Evolutionary conservation across 2,113 vertebrate species (phyloP), one percentile per base, ranked within the genome.

Genomic region (Baryphthengus martii): DNA sequence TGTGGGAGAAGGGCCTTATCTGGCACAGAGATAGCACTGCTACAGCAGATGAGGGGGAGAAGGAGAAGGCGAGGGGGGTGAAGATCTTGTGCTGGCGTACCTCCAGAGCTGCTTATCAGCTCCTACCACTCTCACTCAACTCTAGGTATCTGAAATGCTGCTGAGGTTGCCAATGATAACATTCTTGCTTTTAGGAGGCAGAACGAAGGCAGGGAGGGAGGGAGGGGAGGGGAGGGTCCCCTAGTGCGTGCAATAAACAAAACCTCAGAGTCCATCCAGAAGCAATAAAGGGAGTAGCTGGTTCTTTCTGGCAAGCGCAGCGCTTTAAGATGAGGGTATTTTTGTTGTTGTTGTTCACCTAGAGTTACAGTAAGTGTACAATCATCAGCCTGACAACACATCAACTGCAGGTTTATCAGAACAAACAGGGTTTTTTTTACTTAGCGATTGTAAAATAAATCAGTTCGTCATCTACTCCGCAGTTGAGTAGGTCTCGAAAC

Each of bases 91-190:
- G 76, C 82, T 97, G 95, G 89, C 87, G 88, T 35, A 42, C 29
- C 80, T 92, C 90, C 94, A 95, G 71, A 85, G 76, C 26, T 80
- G 82, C 91, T 95, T 92, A 96, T 93, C 91, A 95, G 89, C 75
- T 66, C 78, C 79, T 29, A 23, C 62, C 4, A 5, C 66, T 61
- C 87, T 33, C 31, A 42, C 86, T 82, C 70, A 87, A 13, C 45
- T 37, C 35, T 35, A 85, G 62, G 44, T 62, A 58, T 44, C 6
- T 62, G 77, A 94, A 76, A 76, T 9, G 24, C 66, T 65, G 52
- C 17, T 35, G 40, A 68, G 6, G 1, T 4, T 82, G 40, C 37
- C 81, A 83, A 19, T 0, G 2, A 85, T n/a, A 67, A 90, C 52
- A 67, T 67, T 79, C 49, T 53, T 47, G 23, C 52, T 29, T 78